A percentile compares a stretch with the other conserved stretches of the same genome.
These are phyloP conservation scores for Apocheima hispidaria DNA, from an alignment of 2,888 invertebrate species.

Conservation along the genomic window DNA sequence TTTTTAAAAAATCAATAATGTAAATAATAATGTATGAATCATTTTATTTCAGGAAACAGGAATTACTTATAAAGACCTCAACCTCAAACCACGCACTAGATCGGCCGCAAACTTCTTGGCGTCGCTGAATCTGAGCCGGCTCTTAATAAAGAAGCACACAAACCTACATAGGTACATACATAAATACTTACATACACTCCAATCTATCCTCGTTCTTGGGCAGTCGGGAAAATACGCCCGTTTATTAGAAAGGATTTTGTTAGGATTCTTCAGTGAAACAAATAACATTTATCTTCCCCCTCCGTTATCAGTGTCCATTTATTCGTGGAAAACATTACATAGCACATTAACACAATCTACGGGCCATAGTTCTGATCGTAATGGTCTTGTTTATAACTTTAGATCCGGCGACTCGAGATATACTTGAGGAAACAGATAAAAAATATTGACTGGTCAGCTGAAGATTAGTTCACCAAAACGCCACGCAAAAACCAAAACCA, in stretches of 20 bases:
- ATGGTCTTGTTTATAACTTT: conserved; percentile 76
- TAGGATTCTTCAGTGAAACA: neutral
- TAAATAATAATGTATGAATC: too few relatives aligned
- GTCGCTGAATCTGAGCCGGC: too few relatives aligned
- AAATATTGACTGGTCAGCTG: neutral
- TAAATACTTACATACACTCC: too few relatives aligned
- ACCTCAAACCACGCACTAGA: too few relatives aligned
- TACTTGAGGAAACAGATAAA: conserved; percentile 44
- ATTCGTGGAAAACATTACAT: conserved; percentile 62
- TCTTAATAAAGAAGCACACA: too few relatives aligned
- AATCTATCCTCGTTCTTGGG: too few relatives aligned
- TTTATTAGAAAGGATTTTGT: neutral
- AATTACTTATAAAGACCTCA: too few relatives aligned
- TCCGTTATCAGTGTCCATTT: conserved; percentile 55
- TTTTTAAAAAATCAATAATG: too few relatives aligned
- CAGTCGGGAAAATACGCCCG: neutral
- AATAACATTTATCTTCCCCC: conserved; percentile 26
- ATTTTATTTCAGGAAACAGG: too few relatives aligned
- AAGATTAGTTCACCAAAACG: too few relatives aligned
- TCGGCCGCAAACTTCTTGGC: too few relatives aligned
- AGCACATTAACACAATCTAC: conserved; percentile 74
- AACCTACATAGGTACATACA: too few relatives aligned
- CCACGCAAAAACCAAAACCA: neutral
- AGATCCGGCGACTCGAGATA: conserved; percentile 61
- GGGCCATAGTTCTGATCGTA: conserved; percentile 76